phyloP scores from a whole-genome alignment of 2,797 vertebrate genomes.

The Nannoperca australis region DNA sequence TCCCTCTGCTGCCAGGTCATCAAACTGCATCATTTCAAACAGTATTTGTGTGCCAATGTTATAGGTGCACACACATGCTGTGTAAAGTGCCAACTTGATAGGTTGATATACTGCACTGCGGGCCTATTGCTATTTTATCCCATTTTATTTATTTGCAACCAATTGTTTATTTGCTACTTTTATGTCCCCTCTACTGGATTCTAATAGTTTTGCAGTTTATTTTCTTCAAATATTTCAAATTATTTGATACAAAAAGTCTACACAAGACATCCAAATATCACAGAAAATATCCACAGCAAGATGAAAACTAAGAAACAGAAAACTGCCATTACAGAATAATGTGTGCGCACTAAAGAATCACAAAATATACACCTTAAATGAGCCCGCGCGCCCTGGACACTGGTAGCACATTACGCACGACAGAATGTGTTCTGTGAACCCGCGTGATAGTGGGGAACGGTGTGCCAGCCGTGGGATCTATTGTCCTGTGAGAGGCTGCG shows the following conservation, averaged over 20 bases:
- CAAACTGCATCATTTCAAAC: neutral
- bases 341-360: constrained; percentile 12
- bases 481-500: constrained; percentile 1
- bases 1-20: neutral
- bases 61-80: too few species aligned
- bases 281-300: neutral
- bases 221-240: neutral
- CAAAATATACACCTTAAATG: constrained; percentile 34
- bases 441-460: constrained; percentile 3
- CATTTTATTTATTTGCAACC: neutral
- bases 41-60: too few species aligned
- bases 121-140: neutral
- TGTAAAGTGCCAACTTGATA: neutral
- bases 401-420: constrained; percentile 10
- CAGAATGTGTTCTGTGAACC: neutral
- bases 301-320: neutral
- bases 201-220: neutral
- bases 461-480: constrained; percentile 6
- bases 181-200: neutral
- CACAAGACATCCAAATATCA: neutral
- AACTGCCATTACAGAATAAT: neutral
- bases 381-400: constrained; percentile 3
- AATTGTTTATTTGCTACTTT: neutral
- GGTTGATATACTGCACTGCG: neutral
- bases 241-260: neutral